phyloP scores from a whole-genome alignment of 2,797 vertebrate species.

The Darevskia nairensis region DNA sequence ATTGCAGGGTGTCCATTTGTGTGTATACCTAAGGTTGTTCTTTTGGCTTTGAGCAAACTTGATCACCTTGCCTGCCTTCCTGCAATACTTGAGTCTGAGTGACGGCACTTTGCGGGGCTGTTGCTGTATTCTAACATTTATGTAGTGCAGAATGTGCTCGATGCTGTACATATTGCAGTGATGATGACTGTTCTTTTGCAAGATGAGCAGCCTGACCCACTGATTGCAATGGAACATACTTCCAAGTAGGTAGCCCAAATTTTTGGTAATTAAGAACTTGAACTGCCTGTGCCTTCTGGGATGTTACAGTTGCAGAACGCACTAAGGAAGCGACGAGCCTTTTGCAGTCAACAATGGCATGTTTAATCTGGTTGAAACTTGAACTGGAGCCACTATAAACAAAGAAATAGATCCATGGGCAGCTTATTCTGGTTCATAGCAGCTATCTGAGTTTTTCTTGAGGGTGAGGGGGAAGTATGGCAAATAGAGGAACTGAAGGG shows the following conservation, averaged over 20 bases:
- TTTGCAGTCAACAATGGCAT: accelerated
- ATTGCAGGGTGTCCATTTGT: background rate
- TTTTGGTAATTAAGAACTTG: background rate
- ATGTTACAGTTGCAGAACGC: background rate
- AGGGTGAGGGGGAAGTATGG: background rate
- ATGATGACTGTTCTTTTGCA: background rate
- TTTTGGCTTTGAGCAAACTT: background rate
- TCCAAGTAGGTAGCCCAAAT: background rate
- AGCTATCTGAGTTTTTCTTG: background rate
- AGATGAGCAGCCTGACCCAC: background rate
- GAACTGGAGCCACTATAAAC: background rate
- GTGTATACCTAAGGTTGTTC: background rate
- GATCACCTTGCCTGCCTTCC: background rate
- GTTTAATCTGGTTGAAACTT: background rate
- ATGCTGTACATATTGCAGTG: background rate
- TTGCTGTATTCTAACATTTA: background rate
- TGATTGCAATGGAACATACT: background rate
- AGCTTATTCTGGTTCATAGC: background rate
- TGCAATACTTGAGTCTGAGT: too few species aligned
- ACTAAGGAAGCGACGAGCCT: accelerated
- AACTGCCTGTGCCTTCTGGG: background rate
- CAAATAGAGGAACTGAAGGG: background rate
- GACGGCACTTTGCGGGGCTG: background rate
- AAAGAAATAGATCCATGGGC: background rate
- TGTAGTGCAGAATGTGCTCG: background rate